phyloP scores from a whole-genome alignment of 2,113 vertebrate species.

The Archilochus colubris region DNA sequence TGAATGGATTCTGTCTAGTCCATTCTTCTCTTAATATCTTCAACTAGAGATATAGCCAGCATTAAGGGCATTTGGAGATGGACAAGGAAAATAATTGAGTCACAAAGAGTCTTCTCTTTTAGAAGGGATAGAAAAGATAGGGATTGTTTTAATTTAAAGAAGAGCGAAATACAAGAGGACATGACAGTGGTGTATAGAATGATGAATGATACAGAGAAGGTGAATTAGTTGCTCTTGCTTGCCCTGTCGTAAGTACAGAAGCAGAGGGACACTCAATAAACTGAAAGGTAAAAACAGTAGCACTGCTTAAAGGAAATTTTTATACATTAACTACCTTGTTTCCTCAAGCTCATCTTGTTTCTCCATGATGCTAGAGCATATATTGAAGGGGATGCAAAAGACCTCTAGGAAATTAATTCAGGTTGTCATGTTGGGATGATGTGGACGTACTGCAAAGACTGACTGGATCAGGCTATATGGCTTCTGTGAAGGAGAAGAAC shows the following conservation, averaged over 20 bases:
- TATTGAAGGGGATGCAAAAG: not conserved
- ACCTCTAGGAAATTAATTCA: not conserved
- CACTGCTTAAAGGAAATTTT: not conserved
- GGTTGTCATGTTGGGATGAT: not conserved
- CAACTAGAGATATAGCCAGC: conserved; percentile 12
- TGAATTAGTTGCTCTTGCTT: not conserved
- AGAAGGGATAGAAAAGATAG: conserved; percentile 15
- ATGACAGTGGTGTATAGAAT: not conserved
- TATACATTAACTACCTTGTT: not conserved
- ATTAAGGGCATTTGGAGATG: conserved; percentile 24
- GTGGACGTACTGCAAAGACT: not conserved
- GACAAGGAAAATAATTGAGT: conserved; percentile 42
- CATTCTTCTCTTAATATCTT: not conserved
- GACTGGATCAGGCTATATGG: not conserved
- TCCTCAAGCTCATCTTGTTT: not conserved
- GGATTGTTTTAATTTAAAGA: conserved; percentile 43
- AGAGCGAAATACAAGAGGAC: conserved; percentile 23
- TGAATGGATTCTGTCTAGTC: conserved; percentile 20
- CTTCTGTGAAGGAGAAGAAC: not conserved
- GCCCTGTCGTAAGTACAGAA: not conserved
- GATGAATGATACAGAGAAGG: conserved; percentile 27
- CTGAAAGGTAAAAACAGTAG: conserved; percentile 6
- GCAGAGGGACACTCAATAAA: not conserved
- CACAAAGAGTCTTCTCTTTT: conserved; percentile 21
- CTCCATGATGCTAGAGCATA: not conserved